A percentile compares a stretch with the other conserved stretches of the same genome.
These are phyloP conservation scores for Nyctereutes procyonoides DNA, from an alignment of 2,113 vertebrate species.

Conservation along the genomic window DNA sequence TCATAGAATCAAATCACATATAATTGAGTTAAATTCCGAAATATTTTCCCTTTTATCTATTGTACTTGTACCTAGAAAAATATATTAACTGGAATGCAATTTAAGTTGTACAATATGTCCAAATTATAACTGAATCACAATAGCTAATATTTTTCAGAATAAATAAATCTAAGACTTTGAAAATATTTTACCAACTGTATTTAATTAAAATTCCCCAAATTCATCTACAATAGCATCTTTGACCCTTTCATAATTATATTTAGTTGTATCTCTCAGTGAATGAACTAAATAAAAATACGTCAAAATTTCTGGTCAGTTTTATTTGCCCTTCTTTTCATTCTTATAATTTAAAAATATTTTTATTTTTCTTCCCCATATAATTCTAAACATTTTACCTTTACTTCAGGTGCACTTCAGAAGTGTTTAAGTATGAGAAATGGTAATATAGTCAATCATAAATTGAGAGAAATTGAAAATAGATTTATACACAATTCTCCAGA, in stretches of 20 bases:
- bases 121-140: background rate
- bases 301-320: background rate
- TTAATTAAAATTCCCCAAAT: background rate
- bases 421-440: background rate
- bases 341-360: background rate
- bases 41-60: constrained; percentile 41
- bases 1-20: constrained; percentile 33
- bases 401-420: background rate
- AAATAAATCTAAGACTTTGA: background rate
- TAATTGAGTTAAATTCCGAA: constrained; percentile 41
- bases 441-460: background rate
- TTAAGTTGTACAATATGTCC: background rate
- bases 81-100: background rate
- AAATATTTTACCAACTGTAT: background rate
- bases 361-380: background rate
- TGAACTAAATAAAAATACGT: background rate
- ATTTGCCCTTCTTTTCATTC: background rate
- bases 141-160: background rate
- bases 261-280: background rate
- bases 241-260: background rate
- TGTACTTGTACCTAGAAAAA: background rate
- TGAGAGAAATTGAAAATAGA: background rate
- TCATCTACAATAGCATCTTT: background rate
- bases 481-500: background rate
- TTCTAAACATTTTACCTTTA: background rate